These are phyloP conservation scores for Parotocinclus haroldoi DNA, from an alignment of 2,797 vertebrate genomes.

Conservation along the genomic window DNA sequence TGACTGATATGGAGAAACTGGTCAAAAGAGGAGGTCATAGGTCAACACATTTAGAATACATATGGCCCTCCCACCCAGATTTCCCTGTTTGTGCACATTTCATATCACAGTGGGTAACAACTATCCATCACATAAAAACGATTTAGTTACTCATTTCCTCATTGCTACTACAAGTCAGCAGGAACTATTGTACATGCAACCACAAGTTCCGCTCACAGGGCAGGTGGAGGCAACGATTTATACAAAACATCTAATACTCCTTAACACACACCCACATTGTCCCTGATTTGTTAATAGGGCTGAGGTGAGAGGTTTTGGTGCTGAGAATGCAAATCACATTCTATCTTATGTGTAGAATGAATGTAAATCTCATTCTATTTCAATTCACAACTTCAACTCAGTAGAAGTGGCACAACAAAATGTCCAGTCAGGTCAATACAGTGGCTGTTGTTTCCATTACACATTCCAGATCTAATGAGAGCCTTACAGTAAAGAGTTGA, in stretches of 20 bases:
- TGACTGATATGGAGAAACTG: too few relatives aligned
- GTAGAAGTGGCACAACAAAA: neutral
- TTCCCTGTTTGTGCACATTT: slow-evolving; percentile 9
- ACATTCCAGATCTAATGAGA: slow-evolving; percentile 15
- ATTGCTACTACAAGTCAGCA: neutral
- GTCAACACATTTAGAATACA: neutral
- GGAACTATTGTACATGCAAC: neutral
- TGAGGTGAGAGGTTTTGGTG: neutral
- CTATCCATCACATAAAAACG: neutral
- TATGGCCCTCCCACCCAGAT: neutral
- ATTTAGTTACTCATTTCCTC: slow-evolving; percentile 14
- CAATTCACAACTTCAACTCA: neutral
- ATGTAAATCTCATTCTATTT: too few relatives aligned
- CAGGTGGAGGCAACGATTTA: slow-evolving; percentile 8
- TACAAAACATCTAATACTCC: slow-evolving; percentile 2
- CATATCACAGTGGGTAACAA: slow-evolving; percentile 1
- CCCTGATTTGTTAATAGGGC: neutral
- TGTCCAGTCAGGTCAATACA: neutral
- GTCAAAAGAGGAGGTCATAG: too few relatives aligned
- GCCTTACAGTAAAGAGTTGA: slow-evolving; percentile 2
- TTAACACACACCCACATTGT: neutral
- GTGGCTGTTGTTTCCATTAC: neutral
- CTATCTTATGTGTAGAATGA: too few relatives aligned
- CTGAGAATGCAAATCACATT: neutral
- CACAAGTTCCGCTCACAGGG: neutral